Evolutionary conservation across 2,797 vertebrate species (phyloP).

Genomic region (Amphiprion clarkii): DNA sequence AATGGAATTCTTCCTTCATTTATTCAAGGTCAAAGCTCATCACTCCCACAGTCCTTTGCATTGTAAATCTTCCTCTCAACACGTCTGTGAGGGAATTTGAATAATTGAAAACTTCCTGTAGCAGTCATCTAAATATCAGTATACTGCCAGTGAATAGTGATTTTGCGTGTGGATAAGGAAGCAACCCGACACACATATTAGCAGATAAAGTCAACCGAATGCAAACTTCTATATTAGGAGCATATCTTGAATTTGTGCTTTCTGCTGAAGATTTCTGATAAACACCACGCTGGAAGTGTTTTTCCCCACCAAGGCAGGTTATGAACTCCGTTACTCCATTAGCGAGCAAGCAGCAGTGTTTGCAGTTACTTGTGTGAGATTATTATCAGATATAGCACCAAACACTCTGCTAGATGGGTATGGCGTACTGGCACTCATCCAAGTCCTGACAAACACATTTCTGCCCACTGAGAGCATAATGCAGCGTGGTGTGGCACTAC

Average conservation of each 20-base stretch:
- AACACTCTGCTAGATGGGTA: conserved; percentile 53
- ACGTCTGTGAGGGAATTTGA: conserved; percentile 55
- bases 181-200: conserved; percentile 5
- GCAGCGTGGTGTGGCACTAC: conserved; percentile 30
- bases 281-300: background rate
- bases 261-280: conserved; percentile 13
- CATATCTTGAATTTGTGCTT: conserved; percentile 3
- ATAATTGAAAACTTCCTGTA: conserved; percentile 64
- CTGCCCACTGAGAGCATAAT: conserved; percentile 51
- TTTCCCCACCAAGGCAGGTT: conserved; percentile 22
- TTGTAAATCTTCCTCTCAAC: conserved; percentile 74
- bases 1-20: conserved; percentile 78
- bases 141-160: conserved; percentile 33
- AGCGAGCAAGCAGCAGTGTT: conserved; percentile 33
- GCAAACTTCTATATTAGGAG: conserved; percentile 11
- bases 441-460: conserved; percentile 65
- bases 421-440: conserved; percentile 48
- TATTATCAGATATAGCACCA: conserved; percentile 53
- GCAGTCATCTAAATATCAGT: conserved; percentile 41
- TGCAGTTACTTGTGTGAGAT: conserved; percentile 54
- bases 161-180: conserved; percentile 36
- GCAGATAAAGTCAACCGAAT: conserved; percentile 30
- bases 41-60: conserved; percentile 75
- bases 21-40: conserved; percentile 83
- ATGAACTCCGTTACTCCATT: conserved; percentile 43